These are phyloP conservation scores for Aethina tumida DNA, from an alignment of 1,140 invertebrate species.

Conservation along the genomic window DNA sequence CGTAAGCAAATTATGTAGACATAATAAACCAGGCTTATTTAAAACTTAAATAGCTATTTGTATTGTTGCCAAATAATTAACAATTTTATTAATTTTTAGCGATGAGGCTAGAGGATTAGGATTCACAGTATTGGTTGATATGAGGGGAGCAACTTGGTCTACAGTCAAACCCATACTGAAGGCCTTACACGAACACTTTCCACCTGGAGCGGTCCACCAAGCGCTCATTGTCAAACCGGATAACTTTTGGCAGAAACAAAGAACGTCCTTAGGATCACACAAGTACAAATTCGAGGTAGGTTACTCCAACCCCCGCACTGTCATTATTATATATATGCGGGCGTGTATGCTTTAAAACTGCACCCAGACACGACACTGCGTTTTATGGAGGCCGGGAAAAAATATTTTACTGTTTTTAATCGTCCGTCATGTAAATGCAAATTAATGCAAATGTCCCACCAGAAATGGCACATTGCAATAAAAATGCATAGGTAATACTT, in stretches of 20 bases:
- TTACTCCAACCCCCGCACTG: slow-evolving; percentile 5
- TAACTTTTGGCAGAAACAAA: slow-evolving; percentile 99
- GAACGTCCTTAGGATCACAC: slow-evolving; percentile 89
- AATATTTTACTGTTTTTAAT: background rate
- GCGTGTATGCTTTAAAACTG: too few species aligned
- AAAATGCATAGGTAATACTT: too few species aligned
- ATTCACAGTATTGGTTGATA: slow-evolving; percentile 93
- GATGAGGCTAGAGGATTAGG: slow-evolving; percentile 81
- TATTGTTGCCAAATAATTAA: too few species aligned
- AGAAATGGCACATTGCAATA: too few species aligned
- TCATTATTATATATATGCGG: too few species aligned
- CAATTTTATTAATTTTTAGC: slow-evolving; percentile 49
- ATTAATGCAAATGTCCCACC: background rate
- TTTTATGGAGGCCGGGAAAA: too few species aligned
- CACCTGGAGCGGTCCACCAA: slow-evolving; percentile 70
- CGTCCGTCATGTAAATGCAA: background rate
- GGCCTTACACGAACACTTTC: slow-evolving; percentile 91
- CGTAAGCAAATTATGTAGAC: too few species aligned
- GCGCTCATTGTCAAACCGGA: slow-evolving; percentile 97
- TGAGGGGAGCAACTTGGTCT: slow-evolving; percentile 89
- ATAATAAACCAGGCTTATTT: too few species aligned
- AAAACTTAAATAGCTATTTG: too few species aligned
- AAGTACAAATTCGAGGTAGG: slow-evolving; percentile 98
- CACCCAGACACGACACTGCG: too few species aligned
- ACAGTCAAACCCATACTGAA: slow-evolving; percentile 95